Evolutionary conservation across 2,113 vertebrate species (phyloP).

Genomic region (Eubucco bourcierii): DNA sequence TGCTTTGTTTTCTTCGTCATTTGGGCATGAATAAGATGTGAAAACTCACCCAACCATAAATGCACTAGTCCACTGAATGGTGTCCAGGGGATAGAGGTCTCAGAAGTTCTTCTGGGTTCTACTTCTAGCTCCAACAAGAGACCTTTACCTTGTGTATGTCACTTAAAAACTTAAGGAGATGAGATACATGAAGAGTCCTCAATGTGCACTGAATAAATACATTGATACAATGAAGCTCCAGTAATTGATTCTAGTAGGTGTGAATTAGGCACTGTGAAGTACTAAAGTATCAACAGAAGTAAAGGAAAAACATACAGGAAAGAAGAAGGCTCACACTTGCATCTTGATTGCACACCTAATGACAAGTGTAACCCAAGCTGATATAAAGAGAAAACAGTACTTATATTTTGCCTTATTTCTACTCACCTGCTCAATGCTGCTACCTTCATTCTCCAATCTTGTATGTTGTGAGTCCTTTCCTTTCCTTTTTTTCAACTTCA

Average conservation of each 20-base stretch:
- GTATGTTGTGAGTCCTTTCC: not conserved
- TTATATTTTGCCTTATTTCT: not conserved
- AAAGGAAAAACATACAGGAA: not conserved
- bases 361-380: not conserved
- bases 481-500: not conserved
- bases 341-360: not conserved
- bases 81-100: not conserved
- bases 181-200: not conserved
- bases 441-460: not conserved
- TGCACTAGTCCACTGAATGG: not conserved
- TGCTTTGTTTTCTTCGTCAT: not conserved
- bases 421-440: constrained; percentile 32
- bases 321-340: not conserved
- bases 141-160: not conserved
- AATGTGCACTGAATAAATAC: not conserved
- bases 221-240: not conserved
- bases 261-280: not conserved
- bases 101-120: not conserved
- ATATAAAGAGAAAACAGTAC: not conserved
- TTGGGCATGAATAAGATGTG: not conserved
- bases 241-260: not conserved
- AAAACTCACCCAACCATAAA: not conserved
- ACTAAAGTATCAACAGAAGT: not conserved
- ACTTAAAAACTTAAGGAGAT: not conserved
- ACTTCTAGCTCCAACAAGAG: not conserved